Conservation (phyloP, 2,888 invertebrate species). For the Lasius platythorax region DNA sequence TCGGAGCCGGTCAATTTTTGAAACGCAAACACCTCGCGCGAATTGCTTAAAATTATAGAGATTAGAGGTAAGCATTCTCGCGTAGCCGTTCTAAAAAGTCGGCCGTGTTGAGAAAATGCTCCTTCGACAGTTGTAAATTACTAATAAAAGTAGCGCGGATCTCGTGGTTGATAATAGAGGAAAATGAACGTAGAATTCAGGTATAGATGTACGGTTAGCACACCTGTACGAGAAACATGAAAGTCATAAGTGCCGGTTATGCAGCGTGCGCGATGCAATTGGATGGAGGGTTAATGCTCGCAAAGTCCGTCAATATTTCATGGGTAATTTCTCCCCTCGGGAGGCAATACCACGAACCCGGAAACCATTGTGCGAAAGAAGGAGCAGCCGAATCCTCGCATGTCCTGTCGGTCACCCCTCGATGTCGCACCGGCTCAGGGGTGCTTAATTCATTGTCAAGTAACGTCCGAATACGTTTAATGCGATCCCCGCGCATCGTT, state of each 20-base stretch:
- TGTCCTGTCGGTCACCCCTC: conserved; percentile 72
- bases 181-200: conserved; percentile 17
- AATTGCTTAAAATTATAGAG: conserved; percentile 14
- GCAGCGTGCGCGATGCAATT: conserved; percentile 67
- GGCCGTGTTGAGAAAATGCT: conserved; percentile 4
- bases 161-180: conserved; percentile 26
- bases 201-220: conserved; percentile 45
- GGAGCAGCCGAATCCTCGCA: conserved; percentile 77
- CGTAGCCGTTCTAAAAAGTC: neutral
- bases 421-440: conserved; percentile 67
- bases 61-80: neutral
- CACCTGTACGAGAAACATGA: conserved; percentile 67
- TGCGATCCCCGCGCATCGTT: conserved; percentile 67
- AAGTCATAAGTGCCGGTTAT: conserved; percentile 71
- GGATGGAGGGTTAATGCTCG: conserved; percentile 76
- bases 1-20: neutral
- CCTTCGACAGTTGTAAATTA: conserved; percentile 20
- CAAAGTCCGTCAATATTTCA: conserved; percentile 81
- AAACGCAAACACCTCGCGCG: conserved; percentile 1
- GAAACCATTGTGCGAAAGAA: conserved; percentile 75
- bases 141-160: conserved; percentile 29
- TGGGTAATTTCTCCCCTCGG: conserved; percentile 80
- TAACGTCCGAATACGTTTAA: conserved; percentile 72
- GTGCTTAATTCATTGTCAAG: conserved; percentile 79
- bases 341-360: conserved; percentile 73